phyloP scores from a whole-genome alignment of 2,888 invertebrate species.

The Poecilobothrus nobilitatus region DNA sequence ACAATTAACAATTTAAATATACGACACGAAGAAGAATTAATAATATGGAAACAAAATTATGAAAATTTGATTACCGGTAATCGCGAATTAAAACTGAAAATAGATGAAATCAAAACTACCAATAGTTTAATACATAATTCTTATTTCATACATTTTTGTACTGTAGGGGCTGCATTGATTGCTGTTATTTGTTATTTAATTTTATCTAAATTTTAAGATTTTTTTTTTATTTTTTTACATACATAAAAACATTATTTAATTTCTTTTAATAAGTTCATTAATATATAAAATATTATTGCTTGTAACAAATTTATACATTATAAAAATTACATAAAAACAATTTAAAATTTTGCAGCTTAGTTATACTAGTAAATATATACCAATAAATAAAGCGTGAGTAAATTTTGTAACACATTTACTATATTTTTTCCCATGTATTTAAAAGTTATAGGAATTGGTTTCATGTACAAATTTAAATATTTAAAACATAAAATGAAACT shows the following conservation, averaged over 20 bases:
- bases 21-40: slow-evolving; percentile 40
- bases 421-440: too few species aligned
- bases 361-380: not conserved
- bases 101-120: slow-evolving; percentile 30
- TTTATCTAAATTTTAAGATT: slow-evolving; percentile 28
- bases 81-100: slow-evolving; percentile 35
- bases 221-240: not conserved
- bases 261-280: not conserved
- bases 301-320: too few species aligned
- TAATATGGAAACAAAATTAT: slow-evolving; percentile 41
- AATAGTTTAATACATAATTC: slow-evolving; percentile 25
- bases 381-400: too few species aligned
- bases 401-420: too few species aligned
- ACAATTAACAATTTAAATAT: slow-evolving; percentile 33
- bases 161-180: slow-evolving; percentile 33
- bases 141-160: slow-evolving; percentile 30
- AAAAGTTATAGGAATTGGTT: too few species aligned
- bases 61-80: slow-evolving; percentile 36
- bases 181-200: slow-evolving; percentile 37
- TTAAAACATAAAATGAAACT: too few species aligned
- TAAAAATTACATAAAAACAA: not conserved
- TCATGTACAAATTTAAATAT: too few species aligned
- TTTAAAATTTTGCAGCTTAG: not conserved
- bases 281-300: not conserved
- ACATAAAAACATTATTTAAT: not conserved